Base-by-base conservation (phyloP, 2,113 vertebrate genomes). In the Carettochelys insculpta region DNA sequence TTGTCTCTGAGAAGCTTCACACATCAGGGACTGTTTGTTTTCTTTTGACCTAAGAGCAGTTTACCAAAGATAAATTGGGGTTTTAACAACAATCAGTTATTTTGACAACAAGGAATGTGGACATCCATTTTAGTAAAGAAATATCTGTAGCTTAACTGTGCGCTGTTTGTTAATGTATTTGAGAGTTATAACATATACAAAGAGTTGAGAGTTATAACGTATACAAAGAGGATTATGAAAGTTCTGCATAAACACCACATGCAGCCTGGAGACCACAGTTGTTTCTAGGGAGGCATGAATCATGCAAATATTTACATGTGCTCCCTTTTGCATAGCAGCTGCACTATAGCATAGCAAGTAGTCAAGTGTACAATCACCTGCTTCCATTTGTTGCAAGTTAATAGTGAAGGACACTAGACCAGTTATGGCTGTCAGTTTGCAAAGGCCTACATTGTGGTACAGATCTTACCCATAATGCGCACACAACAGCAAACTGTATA, bases 331-430 rank as follows among this genome's bases (percentile, higher is more conserved):
- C 27, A 43, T 13, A 93, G 95, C 95, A 92, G 95, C 95, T 93
- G 92, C 87, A 96, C 47, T 83, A 11, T 83, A 85, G 83, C 94
- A 83, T 29, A 96, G 77, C 84, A 79, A 50, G 86, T 83, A 90
- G 93, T 48, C 84, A 92, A 95, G 93, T 94, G 93, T 97, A 92
- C 87, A 91, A 93, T 97, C 96, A 93, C 93, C 91, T 97, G 89
- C 94, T 92, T 82, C 88, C 83, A 45, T 10, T 92, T 51, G 1
- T 54, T 2, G 11, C 79, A 80, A 87, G 80, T 90, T 75, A 76
- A 83, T n/a, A 78, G 95, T 78, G 25, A 71, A 94, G 95, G 82
- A 91, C 71, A 76, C 58, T 50, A 65, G 41, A 88, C 82, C 79
- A 82, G 90, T 71, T 86, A 54, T 77, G n/a, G 6, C 79, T 12